phyloP scores from a whole-genome alignment of 2,888 invertebrate genomes.

The Pandemis corylana region DNA sequence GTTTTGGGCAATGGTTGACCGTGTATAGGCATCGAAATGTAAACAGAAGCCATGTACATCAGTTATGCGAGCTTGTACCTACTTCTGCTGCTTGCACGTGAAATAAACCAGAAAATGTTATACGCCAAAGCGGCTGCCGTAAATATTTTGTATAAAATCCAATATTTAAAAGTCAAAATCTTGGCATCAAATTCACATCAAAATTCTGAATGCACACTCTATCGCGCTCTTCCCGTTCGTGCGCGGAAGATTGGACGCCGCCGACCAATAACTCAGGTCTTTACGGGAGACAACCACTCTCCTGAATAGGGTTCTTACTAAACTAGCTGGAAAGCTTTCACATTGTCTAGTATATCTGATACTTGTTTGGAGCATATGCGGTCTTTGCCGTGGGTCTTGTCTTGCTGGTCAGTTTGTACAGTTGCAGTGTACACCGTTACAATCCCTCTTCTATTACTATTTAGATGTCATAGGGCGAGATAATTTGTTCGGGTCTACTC shows the following conservation, averaged over 20 bases:
- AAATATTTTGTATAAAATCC: constrained; percentile 11
- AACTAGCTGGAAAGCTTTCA: constrained; percentile 5
- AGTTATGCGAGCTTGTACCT: neutral
- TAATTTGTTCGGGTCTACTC: constrained; percentile 20
- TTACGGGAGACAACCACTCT: constrained; percentile 5
- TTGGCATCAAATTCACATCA: constrained; percentile 33
- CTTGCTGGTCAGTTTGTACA: neutral
- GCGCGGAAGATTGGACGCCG: constrained; percentile 36
- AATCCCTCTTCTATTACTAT: constrained; percentile 23
- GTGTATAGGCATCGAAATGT: too few species aligned
- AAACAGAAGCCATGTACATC: too few species aligned
- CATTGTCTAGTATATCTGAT: constrained; percentile 9
- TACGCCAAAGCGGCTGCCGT: neutral
- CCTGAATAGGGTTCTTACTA: constrained; percentile 3
- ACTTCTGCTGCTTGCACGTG: neutral
- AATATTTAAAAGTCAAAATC: constrained; percentile 34
- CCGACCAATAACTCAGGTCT: constrained; percentile 21
- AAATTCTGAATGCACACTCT: constrained; percentile 36
- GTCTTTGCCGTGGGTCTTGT: constrained; percentile 6
- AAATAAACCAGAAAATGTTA: neutral
- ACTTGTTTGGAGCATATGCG: neutral
- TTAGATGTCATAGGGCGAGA: constrained; percentile 24
- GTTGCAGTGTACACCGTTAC: constrained; percentile 12
- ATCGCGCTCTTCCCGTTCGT: constrained; percentile 26
- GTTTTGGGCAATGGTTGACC: too few species aligned